Base-by-base conservation (phyloP, 2,888 invertebrate genomes). In the Drosophila infuscata region DNA sequence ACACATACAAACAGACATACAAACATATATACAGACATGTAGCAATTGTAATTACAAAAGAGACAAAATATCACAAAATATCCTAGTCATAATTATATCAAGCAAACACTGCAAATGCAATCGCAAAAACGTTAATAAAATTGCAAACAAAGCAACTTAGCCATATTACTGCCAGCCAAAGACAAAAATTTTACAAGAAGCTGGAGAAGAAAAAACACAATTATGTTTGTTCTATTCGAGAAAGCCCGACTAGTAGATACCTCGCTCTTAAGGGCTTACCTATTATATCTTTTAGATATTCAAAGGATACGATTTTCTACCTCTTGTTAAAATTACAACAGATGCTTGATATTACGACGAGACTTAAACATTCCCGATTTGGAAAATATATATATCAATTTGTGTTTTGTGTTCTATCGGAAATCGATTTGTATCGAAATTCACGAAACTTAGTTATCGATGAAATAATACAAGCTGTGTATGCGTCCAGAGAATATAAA, bases 61-160 rank as follows among this genome's bases (percentile, higher is more conserved):
- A 20, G 38, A 12, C 29, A 33, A 66, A 67, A 65, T 30, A 32
- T 38, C 46, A 51, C 59, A 41, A 52, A 71, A 63, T 41, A 52
- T 57, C 62, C 60, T 62, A 53, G 66, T 59, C 46, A 68, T 65
- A 66, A 74, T 62, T 41, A 64, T 41, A 48, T 63, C 33, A 46
- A 51, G 58, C 49, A 41, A 61, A 49, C 43, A 41, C 15, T 12
- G 38, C 46, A 70, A 54, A 52, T 51, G 48, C 43, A 63, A 56
- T 38, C 29, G 11, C 59, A 73, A 60, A 29, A 69, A 38, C 25
- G 48, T 36, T 41, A 66, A 66, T 67, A 62, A 66, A 77, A 70
- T 67, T 61, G 62, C 77, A 51, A 70, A 33, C 79, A 65, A 71
- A 71, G 71, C 51, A 71, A 43, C 49, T 71, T 59, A 32, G 58